These are phyloP conservation scores for Byasa hedistus DNA, from an alignment of 2,888 invertebrate species.

Conservation along the genomic window DNA sequence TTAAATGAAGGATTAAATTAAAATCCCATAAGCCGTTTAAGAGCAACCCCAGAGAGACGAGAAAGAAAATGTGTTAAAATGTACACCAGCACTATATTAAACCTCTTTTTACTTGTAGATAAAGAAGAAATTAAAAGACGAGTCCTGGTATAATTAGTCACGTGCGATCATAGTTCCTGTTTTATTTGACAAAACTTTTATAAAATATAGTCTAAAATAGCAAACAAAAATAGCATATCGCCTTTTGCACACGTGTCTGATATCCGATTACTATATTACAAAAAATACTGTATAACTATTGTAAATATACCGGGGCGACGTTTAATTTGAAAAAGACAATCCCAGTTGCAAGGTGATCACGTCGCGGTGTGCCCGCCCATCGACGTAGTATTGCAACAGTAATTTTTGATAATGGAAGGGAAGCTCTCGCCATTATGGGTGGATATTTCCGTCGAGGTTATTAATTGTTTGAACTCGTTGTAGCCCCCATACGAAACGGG, in stretches of 20 bases:
- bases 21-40: too few species aligned
- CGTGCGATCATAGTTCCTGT: not conserved
- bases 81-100: too few species aligned
- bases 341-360: conserved; percentile 58
- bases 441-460: conserved; percentile 67
- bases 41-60: too few species aligned
- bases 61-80: too few species aligned
- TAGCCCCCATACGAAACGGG: conserved; percentile 47
- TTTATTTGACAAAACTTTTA: not conserved
- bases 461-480: conserved; percentile 63
- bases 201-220: not conserved
- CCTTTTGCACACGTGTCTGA: conserved; percentile 65
- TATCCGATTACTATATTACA: conserved; percentile 65
- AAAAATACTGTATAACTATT: conserved; percentile 56
- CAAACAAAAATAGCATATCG: conserved; percentile 53
- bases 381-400: conserved; percentile 70
- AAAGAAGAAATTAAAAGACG: too few species aligned
- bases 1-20: too few species aligned
- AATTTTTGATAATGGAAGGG: conserved; percentile 73
- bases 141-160: too few species aligned
- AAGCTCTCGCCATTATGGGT: conserved; percentile 63
- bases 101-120: too few species aligned
- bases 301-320: conserved; percentile 53
- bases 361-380: conserved; percentile 55
- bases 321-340: conserved; percentile 76